phyloP scores from a whole-genome alignment of 2,888 invertebrate genomes.

The Nebria salina region DNA sequence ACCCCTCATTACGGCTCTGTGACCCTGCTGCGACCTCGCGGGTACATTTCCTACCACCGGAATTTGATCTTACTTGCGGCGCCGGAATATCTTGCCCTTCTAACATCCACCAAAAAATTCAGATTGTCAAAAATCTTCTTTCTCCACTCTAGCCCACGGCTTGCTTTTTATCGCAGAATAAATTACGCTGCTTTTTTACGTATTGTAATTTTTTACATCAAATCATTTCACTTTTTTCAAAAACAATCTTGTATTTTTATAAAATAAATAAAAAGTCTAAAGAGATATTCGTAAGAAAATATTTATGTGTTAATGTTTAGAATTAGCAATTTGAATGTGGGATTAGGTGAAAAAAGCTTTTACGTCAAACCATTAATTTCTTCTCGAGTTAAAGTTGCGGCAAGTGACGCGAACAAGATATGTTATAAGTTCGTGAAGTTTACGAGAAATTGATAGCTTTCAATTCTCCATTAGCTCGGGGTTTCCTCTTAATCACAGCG shows the following conservation, averaged over 20 bases:
- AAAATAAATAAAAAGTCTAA: no score
- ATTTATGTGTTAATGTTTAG: not conserved
- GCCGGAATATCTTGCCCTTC: not conserved
- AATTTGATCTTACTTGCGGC: not conserved
- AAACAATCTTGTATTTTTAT: no score
- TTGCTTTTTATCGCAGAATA: not conserved
- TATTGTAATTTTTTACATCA: not conserved
- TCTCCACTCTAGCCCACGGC: not conserved
- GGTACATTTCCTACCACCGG: conserved; percentile 12
- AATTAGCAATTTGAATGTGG: not conserved
- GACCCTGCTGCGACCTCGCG: conserved; percentile 18
- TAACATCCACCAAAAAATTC: not conserved
- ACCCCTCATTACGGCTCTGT: conserved; percentile 37
- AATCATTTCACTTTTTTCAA: not conserved
- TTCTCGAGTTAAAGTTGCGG: not conserved
- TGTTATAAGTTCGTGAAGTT: conserved; percentile 18
- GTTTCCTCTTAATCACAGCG: conserved; percentile 6
- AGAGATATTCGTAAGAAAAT: no score
- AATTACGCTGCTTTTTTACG: not conserved
- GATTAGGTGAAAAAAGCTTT: not conserved
- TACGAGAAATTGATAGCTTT: conserved; percentile 16
- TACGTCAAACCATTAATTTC: not conserved
- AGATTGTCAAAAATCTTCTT: not conserved
- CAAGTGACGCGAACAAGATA: not conserved
- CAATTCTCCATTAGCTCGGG: conserved; percentile 13